phyloP scores from a whole-genome alignment of 23 tunicate genomes.

The Oikopleura vanhoeffeni region DNA sequence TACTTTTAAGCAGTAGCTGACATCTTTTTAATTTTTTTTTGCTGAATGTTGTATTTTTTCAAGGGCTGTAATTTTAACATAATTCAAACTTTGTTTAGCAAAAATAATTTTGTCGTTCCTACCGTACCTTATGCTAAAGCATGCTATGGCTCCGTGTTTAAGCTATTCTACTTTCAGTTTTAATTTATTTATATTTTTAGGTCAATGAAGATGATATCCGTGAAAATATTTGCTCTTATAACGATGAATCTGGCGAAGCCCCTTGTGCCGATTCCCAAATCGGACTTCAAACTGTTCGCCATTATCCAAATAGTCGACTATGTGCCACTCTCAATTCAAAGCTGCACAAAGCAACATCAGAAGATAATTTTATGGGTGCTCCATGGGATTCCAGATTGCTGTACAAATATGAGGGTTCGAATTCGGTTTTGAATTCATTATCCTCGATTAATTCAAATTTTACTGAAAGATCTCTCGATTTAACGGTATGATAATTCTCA shows the following conservation, averaged over 20 bases:
- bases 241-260: background rate
- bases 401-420: slow-evolving; percentile 11
- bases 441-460: background rate
- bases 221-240: background rate
- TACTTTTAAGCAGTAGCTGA: no score
- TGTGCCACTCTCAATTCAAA: no score
- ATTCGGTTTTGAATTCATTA: background rate
- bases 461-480: slow-evolving; percentile 1
- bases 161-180: no score
- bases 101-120: no score
- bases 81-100: no score
- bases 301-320: no score
- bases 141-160: no score
- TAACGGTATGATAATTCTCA: background rate
- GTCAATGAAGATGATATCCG: background rate
- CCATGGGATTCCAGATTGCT: background rate
- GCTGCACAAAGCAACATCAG: background rate
- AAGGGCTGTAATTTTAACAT: no score
- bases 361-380: slow-evolving; percentile 1
- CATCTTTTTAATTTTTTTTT: no score
- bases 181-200: background rate
- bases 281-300: background rate
- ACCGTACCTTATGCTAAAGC: no score
- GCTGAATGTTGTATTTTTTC: no score
- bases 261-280: background rate